Base-by-base conservation (phyloP, 2,113 vertebrate species). In the rat (Rattus norvegicus) region DNA sequence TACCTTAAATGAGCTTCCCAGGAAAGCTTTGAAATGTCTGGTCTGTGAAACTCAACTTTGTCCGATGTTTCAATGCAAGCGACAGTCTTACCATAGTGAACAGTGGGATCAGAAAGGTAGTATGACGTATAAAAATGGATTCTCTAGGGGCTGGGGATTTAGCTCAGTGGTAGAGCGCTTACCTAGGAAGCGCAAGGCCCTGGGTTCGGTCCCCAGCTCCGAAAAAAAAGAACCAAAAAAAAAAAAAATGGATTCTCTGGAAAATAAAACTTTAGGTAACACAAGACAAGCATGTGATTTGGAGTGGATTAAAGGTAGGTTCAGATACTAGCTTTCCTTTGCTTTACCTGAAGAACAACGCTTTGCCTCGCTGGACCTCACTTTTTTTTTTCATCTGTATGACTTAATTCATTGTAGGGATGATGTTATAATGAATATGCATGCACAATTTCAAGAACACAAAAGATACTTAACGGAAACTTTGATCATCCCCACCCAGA, bases 401-500 rank as follows among this genome's bases (percentile, higher is more conserved):
- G 54, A 91, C 61, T 92, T 89, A 94, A 93, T 94, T 91, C 92
- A 95, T 24, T 88, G 52, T 52, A 85, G 43, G 85, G 43, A 94
- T 93, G 36, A 97, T 63, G 94, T 97, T 67, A 87, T 91, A 97
- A 10, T 85, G 39, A 92, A 69, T 70, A 94, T 84, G 59, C 70
- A 88, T 69, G 56, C 84, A 85, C 85, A 96, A 76, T 84, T 76
- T 67, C 75, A 33, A 93, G 79, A 94, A 92, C 30, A 86, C 76
- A 96, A 81, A 30, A 83, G 76, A 33, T 96, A 91, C 73, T 97
- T 94, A 75, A 84, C 67, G 52, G 63, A 80, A 95, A 96, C 93
- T 96, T 75, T 96, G 65, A 97, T 92, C 90, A 92, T 80, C 52
- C 75, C 24, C 24, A 93, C n/a, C 90, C 47, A 75, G 36, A 95